A percentile compares a stretch with the other conserved stretches of the same genome.
phyloP scores from a whole-genome alignment of 2,888 invertebrate genomes.

The Alviniconcha strummeri region DNA sequence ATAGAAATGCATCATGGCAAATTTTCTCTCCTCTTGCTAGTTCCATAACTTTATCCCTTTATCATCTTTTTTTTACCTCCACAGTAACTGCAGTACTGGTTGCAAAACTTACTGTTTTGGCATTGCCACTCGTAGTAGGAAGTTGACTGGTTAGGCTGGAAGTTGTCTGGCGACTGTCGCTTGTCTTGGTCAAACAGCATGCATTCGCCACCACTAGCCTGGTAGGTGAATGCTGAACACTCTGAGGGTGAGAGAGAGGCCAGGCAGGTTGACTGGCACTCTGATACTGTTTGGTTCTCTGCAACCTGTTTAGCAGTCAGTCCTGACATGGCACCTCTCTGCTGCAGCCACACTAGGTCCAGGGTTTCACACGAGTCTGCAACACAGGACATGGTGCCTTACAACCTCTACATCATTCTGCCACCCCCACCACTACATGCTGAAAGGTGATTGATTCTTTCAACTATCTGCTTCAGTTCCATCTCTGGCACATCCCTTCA shows the following conservation, averaged over 20 bases:
- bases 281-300: conserved; percentile 18
- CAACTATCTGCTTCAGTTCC: no score
- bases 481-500: no score
- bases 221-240: conserved; percentile 42
- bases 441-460: no score
- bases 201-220: conserved; percentile 36
- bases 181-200: conserved; percentile 28
- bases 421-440: no score
- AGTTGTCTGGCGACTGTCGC: conserved; percentile 23
- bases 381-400: background rate
- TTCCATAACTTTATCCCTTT: no score
- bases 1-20: no score
- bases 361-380: conserved; percentile 53
- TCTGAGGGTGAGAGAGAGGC: conserved; percentile 12
- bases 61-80: no score
- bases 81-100: no score
- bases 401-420: no score
- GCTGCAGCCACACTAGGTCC: conserved; percentile 47
- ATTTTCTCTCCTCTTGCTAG: no score
- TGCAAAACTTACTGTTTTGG: conserved; percentile 48
- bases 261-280: conserved; percentile 40
- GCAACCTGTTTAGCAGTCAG: conserved; percentile 6
- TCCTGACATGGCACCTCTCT: conserved; percentile 28
- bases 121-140: conserved; percentile 53
- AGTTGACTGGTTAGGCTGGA: conserved; percentile 9